These are phyloP conservation scores for Drosophila malerkotliana DNA, from an alignment of 1,140 invertebrate species.

Conservation along the genomic window DNA sequence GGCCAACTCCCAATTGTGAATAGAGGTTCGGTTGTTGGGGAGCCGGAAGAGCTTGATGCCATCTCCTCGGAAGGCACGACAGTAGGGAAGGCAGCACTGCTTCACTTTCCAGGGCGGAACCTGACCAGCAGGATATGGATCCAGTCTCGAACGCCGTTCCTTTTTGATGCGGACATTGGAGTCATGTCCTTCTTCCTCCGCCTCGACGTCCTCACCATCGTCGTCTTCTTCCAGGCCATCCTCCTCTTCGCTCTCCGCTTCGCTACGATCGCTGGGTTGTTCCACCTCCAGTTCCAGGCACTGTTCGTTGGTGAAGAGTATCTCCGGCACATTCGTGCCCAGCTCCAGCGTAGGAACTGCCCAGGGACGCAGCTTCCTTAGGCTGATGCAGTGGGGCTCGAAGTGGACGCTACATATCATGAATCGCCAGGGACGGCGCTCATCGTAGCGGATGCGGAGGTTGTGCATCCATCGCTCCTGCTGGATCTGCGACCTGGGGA, in stretches of 20 bases:
- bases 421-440: slow-evolving; percentile 65
- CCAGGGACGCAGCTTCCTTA: slow-evolving; percentile 62
- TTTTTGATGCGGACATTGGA: slow-evolving; percentile 24
- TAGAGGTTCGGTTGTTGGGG: slow-evolving; percentile 52
- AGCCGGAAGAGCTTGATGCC: slow-evolving; percentile 70
- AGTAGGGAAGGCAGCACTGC: slow-evolving; percentile 65
- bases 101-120: slow-evolving; percentile 62
- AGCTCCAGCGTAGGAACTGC: slow-evolving; percentile 67
- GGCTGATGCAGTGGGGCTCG: slow-evolving; percentile 56
- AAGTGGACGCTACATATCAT: slow-evolving; percentile 74
- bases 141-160: slow-evolving; percentile 33
- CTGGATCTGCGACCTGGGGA: slow-evolving; percentile 51
- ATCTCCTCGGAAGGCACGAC: slow-evolving; percentile 60
- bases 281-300: slow-evolving; percentile 34
- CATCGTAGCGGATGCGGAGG: slow-evolving; percentile 62
- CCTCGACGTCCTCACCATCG: slow-evolving; percentile 26
- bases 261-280: slow-evolving; percentile 23
- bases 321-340: slow-evolving; percentile 60
- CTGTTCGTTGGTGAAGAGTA: slow-evolving; percentile 58
- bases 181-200: neutral
- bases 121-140: slow-evolving; percentile 30
- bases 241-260: slow-evolving; percentile 26
- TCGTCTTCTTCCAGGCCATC: slow-evolving; percentile 44
- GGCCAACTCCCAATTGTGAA: slow-evolving; percentile 63
- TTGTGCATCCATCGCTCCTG: slow-evolving; percentile 73